Percentiles rank a stretch among this genome's conserved stretches.
phyloP scores from a whole-genome alignment of 2,888 invertebrate genomes.

The Drosophila histrio region DNA sequence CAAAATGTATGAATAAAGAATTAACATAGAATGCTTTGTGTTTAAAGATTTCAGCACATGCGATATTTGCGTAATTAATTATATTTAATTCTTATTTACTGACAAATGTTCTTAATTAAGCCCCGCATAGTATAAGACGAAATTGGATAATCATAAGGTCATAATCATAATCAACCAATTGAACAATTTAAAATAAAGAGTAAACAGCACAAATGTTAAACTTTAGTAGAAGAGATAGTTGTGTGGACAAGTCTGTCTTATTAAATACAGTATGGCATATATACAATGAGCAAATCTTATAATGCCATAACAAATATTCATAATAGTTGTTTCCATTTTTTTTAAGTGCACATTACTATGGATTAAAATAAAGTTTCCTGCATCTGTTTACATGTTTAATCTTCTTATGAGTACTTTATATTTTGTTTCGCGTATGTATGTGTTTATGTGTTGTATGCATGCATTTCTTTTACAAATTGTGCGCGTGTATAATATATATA shows the following conservation, averaged over 20 bases:
- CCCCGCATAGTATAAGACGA: not conserved
- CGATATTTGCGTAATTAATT: not conserved
- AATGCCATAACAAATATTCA: conserved; percentile 56
- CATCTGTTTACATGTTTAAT: conserved; percentile 38
- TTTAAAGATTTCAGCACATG: conserved; percentile 2
- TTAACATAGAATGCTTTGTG: conserved; percentile 1
- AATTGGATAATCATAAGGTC: not conserved
- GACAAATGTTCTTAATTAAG: conserved; percentile 12
- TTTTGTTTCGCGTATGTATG: conserved; percentile 23
- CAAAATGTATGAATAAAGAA: not conserved
- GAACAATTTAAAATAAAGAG: conserved; percentile 36
- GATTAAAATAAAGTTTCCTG: conserved; percentile 47
- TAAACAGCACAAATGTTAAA: conserved; percentile 19
- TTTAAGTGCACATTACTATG: conserved; percentile 52
- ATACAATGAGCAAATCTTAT: conserved; percentile 67
- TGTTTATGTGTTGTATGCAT: conserved; percentile 29
- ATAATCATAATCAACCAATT: conserved; percentile 9
- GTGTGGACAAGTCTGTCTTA: conserved; percentile 40
- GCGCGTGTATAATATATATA: conserved; percentile 37
- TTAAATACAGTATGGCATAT: conserved; percentile 72
- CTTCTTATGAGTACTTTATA: conserved; percentile 56
- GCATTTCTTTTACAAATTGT: conserved; percentile 51
- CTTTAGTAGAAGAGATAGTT: conserved; percentile 33
- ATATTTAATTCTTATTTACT: conserved; percentile 14
- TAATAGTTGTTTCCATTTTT: conserved; percentile 18